A percentile compares a stretch with the other conserved stretches of the same genome.
Conservation (phyloP, 1,140 invertebrate genomes). For the Pteromalus puparum region DNA sequence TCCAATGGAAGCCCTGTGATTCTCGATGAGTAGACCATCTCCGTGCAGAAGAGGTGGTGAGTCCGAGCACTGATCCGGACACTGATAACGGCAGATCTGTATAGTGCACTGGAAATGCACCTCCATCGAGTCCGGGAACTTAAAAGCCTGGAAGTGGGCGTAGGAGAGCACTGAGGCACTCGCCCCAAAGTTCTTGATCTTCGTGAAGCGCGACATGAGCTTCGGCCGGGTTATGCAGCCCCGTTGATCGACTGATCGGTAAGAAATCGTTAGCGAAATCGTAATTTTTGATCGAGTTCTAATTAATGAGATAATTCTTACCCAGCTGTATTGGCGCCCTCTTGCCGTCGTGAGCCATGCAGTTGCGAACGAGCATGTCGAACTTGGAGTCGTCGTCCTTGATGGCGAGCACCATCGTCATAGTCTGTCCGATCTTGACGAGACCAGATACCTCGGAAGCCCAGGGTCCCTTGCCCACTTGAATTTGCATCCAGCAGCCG, state of each 20-base stretch:
- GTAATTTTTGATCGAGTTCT: no score
- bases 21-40: slow-evolving; percentile 71
- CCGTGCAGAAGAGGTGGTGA: slow-evolving; percentile 69
- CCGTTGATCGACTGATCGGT: slow-evolving; percentile 86
- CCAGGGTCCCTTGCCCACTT: slow-evolving; percentile 97
- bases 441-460: slow-evolving; percentile 95
- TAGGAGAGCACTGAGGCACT: slow-evolving; percentile 94
- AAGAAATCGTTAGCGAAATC: not conserved
- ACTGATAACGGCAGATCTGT: slow-evolving; percentile 94
- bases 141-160: slow-evolving; percentile 96
- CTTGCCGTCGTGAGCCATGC: slow-evolving; percentile 95
- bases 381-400: slow-evolving; percentile 97
- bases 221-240: slow-evolving; percentile 95
- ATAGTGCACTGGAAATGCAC: slow-evolving; percentile 97
- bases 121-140: slow-evolving; percentile 97
- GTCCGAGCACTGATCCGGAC: slow-evolving; percentile 91
- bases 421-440: slow-evolving; percentile 96
- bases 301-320: not conserved
- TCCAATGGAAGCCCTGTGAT: slow-evolving; percentile 66
- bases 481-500: slow-evolving; percentile 96
- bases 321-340: slow-evolving; percentile 92
- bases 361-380: slow-evolving; percentile 96
- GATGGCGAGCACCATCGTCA: slow-evolving; percentile 97
- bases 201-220: slow-evolving; percentile 94
- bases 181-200: slow-evolving; percentile 96